These are phyloP conservation scores for Trichogramma pretiosum DNA, from an alignment of 1,140 invertebrate genomes.

Conservation along the genomic window DNA sequence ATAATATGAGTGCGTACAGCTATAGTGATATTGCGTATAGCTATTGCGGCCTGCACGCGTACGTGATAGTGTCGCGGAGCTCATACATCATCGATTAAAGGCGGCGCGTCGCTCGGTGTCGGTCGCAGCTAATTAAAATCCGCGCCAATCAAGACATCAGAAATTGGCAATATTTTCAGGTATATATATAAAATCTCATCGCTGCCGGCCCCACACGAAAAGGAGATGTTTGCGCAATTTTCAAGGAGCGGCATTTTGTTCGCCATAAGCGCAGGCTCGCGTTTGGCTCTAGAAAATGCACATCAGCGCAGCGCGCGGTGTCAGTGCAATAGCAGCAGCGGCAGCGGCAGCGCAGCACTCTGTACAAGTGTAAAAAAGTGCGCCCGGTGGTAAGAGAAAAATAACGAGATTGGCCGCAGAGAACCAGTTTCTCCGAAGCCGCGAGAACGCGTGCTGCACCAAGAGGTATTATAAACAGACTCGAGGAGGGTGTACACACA, in stretches of 20 bases:
- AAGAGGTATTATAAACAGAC: conserved; percentile 6
- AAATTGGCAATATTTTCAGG: no score
- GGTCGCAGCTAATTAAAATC: no score
- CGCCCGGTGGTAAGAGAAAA: no score
- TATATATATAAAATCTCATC: no score
- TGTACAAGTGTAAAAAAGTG: background rate
- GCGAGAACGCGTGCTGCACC: conserved; percentile 3
- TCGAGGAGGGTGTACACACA: conserved; percentile 19
- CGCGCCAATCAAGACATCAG: conserved; percentile 16
- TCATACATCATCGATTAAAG: background rate
- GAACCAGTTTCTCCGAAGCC: conserved; percentile 33
- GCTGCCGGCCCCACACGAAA: background rate
- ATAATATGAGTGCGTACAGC: no score
- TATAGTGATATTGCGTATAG: no score
- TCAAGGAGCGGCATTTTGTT: no score
- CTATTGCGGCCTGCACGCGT: no score
- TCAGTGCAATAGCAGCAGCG: background rate
- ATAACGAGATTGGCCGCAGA: conserved; percentile 14
- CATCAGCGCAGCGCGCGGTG: background rate
- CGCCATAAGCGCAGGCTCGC: no score
- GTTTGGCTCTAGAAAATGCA: no score
- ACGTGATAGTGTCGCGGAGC: no score
- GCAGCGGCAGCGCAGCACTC: background rate
- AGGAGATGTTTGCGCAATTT: background rate
- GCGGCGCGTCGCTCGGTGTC: background rate